phyloP scores from a whole-genome alignment of 2,113 vertebrate genomes.

The Amia ocellicauda region DNA sequence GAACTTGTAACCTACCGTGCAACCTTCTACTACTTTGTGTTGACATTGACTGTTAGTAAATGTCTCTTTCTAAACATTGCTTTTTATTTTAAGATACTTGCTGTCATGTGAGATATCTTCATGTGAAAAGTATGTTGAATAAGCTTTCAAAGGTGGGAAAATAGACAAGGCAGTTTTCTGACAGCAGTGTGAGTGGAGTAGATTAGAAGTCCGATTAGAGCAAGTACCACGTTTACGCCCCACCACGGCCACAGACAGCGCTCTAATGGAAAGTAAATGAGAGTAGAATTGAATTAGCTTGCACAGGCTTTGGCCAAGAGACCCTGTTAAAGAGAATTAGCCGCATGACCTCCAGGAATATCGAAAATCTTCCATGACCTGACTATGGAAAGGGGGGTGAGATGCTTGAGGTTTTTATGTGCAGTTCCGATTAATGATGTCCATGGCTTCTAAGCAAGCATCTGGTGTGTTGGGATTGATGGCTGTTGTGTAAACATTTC shows the following conservation, averaged over 20 bases:
- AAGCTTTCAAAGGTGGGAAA: not conserved
- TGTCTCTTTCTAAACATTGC: not conserved
- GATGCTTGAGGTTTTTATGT: not conserved
- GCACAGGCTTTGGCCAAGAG: not conserved
- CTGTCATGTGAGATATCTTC: no score
- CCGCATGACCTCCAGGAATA: not conserved
- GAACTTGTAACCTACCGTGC: no score
- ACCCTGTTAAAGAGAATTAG: not conserved
- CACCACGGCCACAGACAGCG: not conserved
- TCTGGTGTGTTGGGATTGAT: no score
- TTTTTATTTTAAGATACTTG: no score
- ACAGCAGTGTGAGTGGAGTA: not conserved
- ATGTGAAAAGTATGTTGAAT: not conserved
- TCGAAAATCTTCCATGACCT: not conserved
- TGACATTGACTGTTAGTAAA: not conserved
- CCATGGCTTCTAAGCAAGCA: no score
- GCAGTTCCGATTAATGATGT: no score
- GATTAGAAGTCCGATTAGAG: not conserved
- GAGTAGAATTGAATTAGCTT: not conserved
- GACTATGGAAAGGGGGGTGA: not conserved
- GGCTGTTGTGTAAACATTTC: no score
- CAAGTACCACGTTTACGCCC: not conserved
- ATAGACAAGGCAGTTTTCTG: not conserved
- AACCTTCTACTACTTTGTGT: no score
- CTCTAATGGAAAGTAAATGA: not conserved